Conservation (phyloP, 2,888 invertebrate genomes). For the Caenorhabditis plicata region DNA sequence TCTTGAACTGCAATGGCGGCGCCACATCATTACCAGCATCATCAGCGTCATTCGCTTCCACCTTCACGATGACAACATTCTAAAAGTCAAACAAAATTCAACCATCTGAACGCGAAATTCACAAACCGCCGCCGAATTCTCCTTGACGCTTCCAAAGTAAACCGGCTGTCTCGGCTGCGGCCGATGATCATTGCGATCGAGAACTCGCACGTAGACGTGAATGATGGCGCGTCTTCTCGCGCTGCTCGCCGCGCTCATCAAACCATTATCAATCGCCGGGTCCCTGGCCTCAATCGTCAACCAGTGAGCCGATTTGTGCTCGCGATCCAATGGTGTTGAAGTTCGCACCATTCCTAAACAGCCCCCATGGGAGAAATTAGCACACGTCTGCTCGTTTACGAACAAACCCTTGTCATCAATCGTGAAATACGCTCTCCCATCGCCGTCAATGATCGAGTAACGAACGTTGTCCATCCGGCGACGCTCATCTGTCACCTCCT, state of each 20-base stretch:
- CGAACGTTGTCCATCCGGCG: constrained; percentile 73
- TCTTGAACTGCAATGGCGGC: constrained; percentile 72
- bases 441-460: constrained; percentile 84
- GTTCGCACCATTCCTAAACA: constrained; percentile 85
- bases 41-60: constrained; percentile 73
- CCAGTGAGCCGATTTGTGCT: constrained; percentile 86
- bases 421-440: constrained; percentile 86
- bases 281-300: constrained; percentile 87
- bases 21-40: constrained; percentile 69
- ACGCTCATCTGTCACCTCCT: constrained; percentile 70
- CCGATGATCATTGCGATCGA: constrained; percentile 90
- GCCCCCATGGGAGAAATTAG: neutral
- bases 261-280: constrained; percentile 69
- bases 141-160: constrained; percentile 80
- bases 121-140: constrained; percentile 73
- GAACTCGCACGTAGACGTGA: constrained; percentile 77
- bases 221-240: constrained; percentile 76
- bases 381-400: neutral
- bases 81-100: constrained; percentile 10
- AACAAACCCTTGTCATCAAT: constrained; percentile 71
- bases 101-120: neutral
- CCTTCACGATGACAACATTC: constrained; percentile 73
- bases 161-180: constrained; percentile 85
- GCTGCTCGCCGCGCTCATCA: constrained; percentile 71
- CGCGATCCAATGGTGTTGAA: constrained; percentile 82